Base-by-base conservation (phyloP, 1,140 invertebrate species). In the Stegodyphus dumicola region DNA sequence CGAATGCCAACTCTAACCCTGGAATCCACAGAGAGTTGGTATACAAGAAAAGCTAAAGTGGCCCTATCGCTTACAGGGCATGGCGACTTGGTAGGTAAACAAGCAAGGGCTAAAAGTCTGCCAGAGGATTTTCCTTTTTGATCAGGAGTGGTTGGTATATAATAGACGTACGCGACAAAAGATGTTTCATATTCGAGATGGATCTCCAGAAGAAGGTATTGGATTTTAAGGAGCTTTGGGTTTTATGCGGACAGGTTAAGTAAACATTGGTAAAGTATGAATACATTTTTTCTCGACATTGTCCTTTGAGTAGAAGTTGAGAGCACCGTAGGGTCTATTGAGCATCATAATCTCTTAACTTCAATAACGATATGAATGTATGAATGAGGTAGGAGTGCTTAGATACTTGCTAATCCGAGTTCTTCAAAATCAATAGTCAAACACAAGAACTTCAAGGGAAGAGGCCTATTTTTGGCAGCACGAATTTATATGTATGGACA, bases 171-270 rank as follows among this genome's bases (percentile, higher is more conserved):
- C 15, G 48, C 71, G 33, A 83, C 80, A 83, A 83, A 75, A 75
- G 80, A 75, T 83, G 54, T 18, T 65, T 75, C 69, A 83, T 83
- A 83, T 75, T 60, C 18, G 75, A 65, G 60, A 60, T 60, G 9
- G 33, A 33, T 33, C 33, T 33, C 53, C 18, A 54, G 52, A 67
- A 77, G 64, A n/a, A 67, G 77, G 17, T 80, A 80, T 80, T 73
- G 78, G 78, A 80, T 80, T 73, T 73, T 80, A 80, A 80, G 54
- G 54, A 73, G 78, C 69, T 80, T 80, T 80, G 11, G 53, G 78
- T 53, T 18, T 71, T 80, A 65, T 74, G 53, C 15, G 52, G 51
- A 33, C n/a, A 77, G 64, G 64, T 85, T 77, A 69, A 54, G 51
- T 76, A 76, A 85, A 83, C 71, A 85, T 48, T n/a, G 33, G 67